Evolutionary conservation across 2,113 vertebrate genomes (phyloP), one percentile per base, ranked within the genome.

Genomic region (Crotophaga sulcirostris): DNA sequence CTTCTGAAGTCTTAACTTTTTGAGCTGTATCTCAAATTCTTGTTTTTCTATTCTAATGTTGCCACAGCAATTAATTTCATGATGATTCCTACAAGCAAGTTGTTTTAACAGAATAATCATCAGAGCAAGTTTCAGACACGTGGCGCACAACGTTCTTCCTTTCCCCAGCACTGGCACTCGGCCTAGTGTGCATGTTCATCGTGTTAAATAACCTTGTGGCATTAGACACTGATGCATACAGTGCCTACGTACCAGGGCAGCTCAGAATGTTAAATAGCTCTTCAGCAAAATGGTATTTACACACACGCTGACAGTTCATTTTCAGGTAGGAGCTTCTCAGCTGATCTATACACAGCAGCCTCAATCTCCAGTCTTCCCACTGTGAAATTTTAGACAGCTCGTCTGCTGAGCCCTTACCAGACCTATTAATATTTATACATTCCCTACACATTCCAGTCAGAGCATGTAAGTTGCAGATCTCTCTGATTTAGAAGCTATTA

Each of bases 371-470:
- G 73, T 97, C 97, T 98, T 97, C 96, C 95, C 89, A 96, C 97
- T 95, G 95, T 97, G 98, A 98, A 97, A 97, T 97, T 97, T 98
- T 97, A 98, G 98, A 98, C 97, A 98, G 95, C 83, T 97, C 31
- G 3, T 97, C 97, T 97, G 90, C 95, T 55, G 93, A 97, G 89
- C 90, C 68, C 92, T 96, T 97, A 90, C 91, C 80, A 94, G 92
- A 58, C 75, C 94, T 95, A 97, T 98, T 98, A 98, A 98, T 98
- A 98, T 98, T 98, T 98, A 98, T 97, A 81, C 93, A 97, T 98
- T 97, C 97, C 80, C 95, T 95, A 95, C 96, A 96, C 97, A 98
- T 94, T 96, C 94, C 88, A 96, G 95, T 97, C 96, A 97, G 94
- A 98, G 89, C 86, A 75, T 97, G 94, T 95, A 98, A 96, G 97